Percentiles rank a stretch among this genome's conserved stretches.
These are phyloP conservation scores for Aegithalos caudatus DNA, from an alignment of 2,113 vertebrate species.

Conservation along the genomic window DNA sequence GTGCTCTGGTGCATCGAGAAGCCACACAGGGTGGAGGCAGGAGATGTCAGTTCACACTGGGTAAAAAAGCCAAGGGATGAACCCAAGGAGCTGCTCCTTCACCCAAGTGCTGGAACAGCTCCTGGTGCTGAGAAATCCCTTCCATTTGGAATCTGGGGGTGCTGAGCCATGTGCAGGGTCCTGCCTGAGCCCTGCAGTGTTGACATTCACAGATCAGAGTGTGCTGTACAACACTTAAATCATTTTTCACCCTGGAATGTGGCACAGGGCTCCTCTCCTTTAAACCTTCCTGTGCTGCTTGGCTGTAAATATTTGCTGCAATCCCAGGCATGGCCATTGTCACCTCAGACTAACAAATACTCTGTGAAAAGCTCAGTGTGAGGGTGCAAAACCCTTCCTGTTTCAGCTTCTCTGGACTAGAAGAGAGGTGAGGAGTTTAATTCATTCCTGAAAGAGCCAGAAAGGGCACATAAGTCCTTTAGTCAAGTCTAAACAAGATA, in stretches of 20 bases:
- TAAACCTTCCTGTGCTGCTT: neutral
- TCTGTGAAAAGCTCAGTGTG: neutral
- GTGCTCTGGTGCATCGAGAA: slow-evolving; percentile 16
- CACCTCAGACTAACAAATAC: neutral
- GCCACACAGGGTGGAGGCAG: neutral
- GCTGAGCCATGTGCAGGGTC: neutral
- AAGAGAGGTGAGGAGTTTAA: neutral
- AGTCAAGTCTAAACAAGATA: neutral
- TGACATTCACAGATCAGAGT: neutral
- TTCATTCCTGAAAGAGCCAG: neutral
- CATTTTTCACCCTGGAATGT: neutral
- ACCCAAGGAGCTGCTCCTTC: neutral
- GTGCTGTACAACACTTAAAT: neutral
- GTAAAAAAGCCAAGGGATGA: neutral
- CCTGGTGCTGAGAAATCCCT: neutral
- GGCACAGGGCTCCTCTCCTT: neutral
- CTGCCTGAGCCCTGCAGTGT: neutral
- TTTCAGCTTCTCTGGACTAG: neutral
- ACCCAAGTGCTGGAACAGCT: neutral
- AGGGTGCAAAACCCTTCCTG: neutral
- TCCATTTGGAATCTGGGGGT: neutral
- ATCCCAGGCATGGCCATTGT: neutral
- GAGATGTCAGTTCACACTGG: neutral
- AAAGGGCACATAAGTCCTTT: neutral
- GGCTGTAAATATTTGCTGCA: neutral